Evolutionary conservation across 1,140 invertebrate species (phyloP), one percentile per base, ranked within the genome.

Genomic region (Proales similis): DNA sequence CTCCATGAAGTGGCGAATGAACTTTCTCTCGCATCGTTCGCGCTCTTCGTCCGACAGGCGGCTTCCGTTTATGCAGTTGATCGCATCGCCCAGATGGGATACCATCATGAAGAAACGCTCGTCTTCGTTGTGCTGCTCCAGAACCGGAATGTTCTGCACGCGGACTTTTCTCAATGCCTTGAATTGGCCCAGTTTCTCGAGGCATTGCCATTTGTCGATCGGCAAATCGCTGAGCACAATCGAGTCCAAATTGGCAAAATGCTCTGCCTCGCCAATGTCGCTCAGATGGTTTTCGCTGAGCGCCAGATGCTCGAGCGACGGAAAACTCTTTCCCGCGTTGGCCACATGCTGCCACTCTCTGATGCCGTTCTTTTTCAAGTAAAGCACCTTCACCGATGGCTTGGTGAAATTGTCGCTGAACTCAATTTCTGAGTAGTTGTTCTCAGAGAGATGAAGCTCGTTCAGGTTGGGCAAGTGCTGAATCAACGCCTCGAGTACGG

Each of bases 1-100:
- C 26, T 53, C 49, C 49, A 53, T 53, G 32, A 53, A 53, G 42
- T 20, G 33, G 1, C 49, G 29, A 9, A 53, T 36, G 29, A 24
- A 53, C 27, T 53, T 53, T 20, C 49, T 32, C 32, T 53, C 49
- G 42, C 49, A 53, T 14, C 33, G n/a, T 4, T 53, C 49, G 38
- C 42, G 38, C 38, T 39, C 38, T 38, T 53, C 14, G 4, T 7
- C 3, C 14, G 49, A 22, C 26, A 53, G 38, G 24, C 2, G 24
- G 27, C 49, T 53, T 12, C 49, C 49, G 17, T 53, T 53, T 7
- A 53, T 20, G 29, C 42, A 38, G 17, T 32, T 17, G n/a, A 53
- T 53, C 38, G 24, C 27, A 7, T 53, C 29, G 9, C 42, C 32
- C 29, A 53, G 42, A 38, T 53, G 33, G 24, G 22, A 33, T 17